A percentile compares a stretch with the other conserved stretches of the same genome.
phyloP scores from a whole-genome alignment of 2,797 vertebrate species.

The Salarias fasciatus region DNA sequence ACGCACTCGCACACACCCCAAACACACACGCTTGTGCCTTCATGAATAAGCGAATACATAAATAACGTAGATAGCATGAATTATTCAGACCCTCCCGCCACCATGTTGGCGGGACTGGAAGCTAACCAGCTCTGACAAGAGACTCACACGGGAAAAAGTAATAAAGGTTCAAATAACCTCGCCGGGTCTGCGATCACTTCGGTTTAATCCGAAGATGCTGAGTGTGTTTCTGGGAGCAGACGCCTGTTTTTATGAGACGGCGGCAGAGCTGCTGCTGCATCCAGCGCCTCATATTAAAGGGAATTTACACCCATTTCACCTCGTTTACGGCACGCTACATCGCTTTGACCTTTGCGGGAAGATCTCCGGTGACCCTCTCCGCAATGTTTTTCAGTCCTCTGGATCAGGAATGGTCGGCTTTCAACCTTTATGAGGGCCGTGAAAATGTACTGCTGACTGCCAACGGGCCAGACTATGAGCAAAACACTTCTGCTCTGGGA shows the following conservation, averaged over 20 bases:
- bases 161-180: conserved; percentile 78
- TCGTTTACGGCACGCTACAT: background rate
- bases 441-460: too few species aligned
- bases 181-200: conserved; percentile 67
- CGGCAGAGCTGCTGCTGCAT: conserved; percentile 6
- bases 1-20: conserved; percentile 42
- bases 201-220: conserved; percentile 67
- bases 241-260: conserved; percentile 51
- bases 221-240: conserved; percentile 61
- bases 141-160: conserved; percentile 67
- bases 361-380: too few species aligned
- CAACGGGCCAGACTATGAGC: too few species aligned
- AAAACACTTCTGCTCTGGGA: too few species aligned
- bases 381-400: too few species aligned
- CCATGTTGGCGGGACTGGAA: conserved; percentile 65
- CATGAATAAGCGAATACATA: conserved; percentile 81
- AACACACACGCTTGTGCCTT: conserved; percentile 53
- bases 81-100: conserved; percentile 74
- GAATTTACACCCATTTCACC: background rate
- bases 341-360: background rate
- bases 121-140: conserved; percentile 76
- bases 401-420: too few species aligned
- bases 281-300: background rate
- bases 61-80: conserved; percentile 81
- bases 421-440: too few species aligned